Conservation (phyloP, 2,888 invertebrate genomes). For the Melieria crassipennis region DNA sequence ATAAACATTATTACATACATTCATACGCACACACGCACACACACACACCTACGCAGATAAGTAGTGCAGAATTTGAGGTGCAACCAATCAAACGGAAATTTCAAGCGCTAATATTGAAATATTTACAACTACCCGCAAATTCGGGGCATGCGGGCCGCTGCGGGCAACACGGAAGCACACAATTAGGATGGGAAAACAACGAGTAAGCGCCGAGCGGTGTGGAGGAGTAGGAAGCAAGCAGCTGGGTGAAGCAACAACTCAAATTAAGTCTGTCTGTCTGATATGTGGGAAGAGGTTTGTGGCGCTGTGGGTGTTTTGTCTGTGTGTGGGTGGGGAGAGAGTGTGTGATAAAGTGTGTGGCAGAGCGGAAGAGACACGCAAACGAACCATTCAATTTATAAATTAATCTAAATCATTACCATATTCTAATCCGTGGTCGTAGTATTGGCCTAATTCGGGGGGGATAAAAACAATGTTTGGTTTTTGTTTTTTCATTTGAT, state of each 20-base stretch:
- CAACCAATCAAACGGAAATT: no score
- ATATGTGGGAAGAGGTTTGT: no score
- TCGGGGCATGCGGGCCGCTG: neutral
- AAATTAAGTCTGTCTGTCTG: no score
- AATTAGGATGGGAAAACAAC: neutral
- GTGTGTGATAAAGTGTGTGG: constrained; percentile 16
- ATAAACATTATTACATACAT: no score
- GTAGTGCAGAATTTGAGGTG: no score
- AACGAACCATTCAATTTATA: constrained; percentile 28
- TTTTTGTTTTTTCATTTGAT: neutral
- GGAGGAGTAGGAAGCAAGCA: no score
- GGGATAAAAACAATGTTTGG: constrained; percentile 24
- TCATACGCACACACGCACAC: no score
- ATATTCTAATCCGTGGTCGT: constrained; percentile 91
- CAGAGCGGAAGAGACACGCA: constrained; percentile 28
- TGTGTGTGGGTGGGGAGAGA: constrained; percentile 4
- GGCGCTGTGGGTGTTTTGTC: neutral
- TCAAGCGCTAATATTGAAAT: no score
- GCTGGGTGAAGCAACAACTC: no score
- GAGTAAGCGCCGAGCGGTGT: neutral
- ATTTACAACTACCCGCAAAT: no score
- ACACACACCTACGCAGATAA: no score
- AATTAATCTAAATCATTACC: constrained; percentile 73
- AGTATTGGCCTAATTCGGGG: constrained; percentile 76
- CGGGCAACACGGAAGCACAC: neutral